phyloP scores from a whole-genome alignment of 1,140 invertebrate genomes.

The Drosophila setifemur region DNA sequence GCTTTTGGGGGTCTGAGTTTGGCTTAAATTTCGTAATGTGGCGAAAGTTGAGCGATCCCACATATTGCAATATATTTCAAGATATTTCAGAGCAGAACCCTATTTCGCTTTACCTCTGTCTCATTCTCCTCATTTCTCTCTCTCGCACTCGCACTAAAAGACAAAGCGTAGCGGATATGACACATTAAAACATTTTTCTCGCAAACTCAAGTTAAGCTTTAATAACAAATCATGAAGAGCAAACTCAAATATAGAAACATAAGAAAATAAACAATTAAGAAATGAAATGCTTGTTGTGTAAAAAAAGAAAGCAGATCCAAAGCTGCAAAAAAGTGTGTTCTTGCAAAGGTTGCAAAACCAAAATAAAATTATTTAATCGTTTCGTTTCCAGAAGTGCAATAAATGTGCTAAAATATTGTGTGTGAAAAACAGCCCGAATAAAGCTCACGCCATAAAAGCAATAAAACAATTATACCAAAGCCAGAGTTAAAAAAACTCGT shows the following conservation, averaged over 20 bases:
- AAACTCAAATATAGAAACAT: conserved; percentile 14
- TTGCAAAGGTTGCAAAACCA: neutral
- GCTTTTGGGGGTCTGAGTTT: conserved; percentile 18
- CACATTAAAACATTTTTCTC: conserved; percentile 65
- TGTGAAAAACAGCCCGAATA: conserved; percentile 19
- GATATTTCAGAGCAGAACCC: conserved; percentile 5
- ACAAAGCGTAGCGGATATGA: conserved; percentile 61
- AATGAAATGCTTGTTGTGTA: neutral
- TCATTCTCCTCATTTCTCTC: conserved; percentile 5
- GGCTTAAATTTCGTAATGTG: conserved; percentile 73
- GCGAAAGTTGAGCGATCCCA: conserved; percentile 57
- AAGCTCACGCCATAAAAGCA: conserved; percentile 38
- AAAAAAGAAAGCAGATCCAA: conserved; percentile 2
- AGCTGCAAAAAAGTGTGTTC: conserved; percentile 6
- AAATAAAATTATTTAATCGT: conserved; percentile 2
- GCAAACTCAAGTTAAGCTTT: conserved; percentile 48
- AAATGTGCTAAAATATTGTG: conserved; percentile 24
- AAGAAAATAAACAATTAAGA: conserved; percentile 17
- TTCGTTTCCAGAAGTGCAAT: conserved; percentile 35
- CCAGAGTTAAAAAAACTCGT: conserved; percentile 37
- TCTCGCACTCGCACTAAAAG: conserved; percentile 10
- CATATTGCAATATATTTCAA: conserved; percentile 51
- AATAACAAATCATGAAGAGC: conserved; percentile 43
- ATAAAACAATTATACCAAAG: conserved; percentile 59
- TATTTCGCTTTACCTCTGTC: neutral